Evolutionary conservation across 2,113 vertebrate genomes (phyloP), one percentile per base, ranked within the genome.

Genomic region (Turnix velox): DNA sequence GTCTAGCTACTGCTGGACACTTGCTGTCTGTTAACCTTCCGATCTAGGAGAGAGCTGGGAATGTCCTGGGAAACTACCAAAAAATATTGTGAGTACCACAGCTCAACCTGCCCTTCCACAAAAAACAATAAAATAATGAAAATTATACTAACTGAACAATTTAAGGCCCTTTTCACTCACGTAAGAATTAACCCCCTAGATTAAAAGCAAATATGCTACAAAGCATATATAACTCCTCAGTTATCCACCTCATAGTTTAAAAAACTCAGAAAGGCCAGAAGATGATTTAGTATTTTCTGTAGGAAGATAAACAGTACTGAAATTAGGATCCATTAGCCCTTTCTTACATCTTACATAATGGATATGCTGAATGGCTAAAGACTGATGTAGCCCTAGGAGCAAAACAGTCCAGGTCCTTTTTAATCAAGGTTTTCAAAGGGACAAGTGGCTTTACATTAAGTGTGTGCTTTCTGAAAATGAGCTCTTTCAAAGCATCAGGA

Each of bases 131-230:
- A 23, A 88, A 65, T 67, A 88, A 67, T 80, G 71, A 90, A 96
- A 95, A 74, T 43, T 80, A 40, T 5, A n/a, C 28, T 84, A 46
- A 74, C 9, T 72, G 73, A 79, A 92, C 85, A 59, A 66, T 69
- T 37, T 93, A 95, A 97, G 93, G 90, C 93, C 82, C 65, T 87
- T 87, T 94, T 90, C 74, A 87, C 51, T 80, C 85, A 95, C 52
- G 33, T 81, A 31, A 91, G 54, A 91, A 63, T 40, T 58, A 87
- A 71, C 25, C 12, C 35, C 61, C 63, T 81, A 42, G 78, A 30
- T 69, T 20, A 83, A 40, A 94, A 96, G 52, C 71, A 94, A 74
- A 69, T 33, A 77, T 54, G 65, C 59, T 78, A 85, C 37, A 65
- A 91, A 92, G 62, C 13, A 18, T 46, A 65, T 0, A 0, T 16